Base-by-base conservation (phyloP, 2,797 vertebrate genomes). In the Okamejei kenojei region DNA sequence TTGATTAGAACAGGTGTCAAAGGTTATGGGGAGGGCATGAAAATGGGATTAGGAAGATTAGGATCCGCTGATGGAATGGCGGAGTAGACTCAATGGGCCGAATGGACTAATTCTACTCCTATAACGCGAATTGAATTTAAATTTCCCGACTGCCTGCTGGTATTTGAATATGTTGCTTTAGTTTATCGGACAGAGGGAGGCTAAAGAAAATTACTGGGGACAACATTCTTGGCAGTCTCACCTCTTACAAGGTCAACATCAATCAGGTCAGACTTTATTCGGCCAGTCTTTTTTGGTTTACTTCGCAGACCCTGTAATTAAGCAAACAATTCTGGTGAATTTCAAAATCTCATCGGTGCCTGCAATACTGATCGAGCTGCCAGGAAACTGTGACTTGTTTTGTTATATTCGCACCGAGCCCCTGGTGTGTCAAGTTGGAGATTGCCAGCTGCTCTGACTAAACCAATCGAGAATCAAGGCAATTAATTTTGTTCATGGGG, bases 191-290 rank as follows among this genome's bases (percentile, higher is more conserved):
- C 13, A 32, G 61, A 63, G 54, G 2, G 79, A 7, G 82, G 63
- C 61, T 29, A 26, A 84, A 63, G n/a, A 26, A 86, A 11, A 11
- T 11, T 0, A 21, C 45, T 26, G 29, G 13, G 19, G 29, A 65
- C 32, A 88, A n/a, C 32, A 63, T 2, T 58, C 78, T 78, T 2
- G 15, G 61, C 54, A 38, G 26, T 94, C 96, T 95, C 93, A 96
- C 96, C 96, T 95, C 96, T 94, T 93, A 97, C 96, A 23, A 97
- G 94, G 93, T 97, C 96, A 91, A 97, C 96, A 35, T 97, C 96
- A 93, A 97, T 97, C 93, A 97, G 95, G 5, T 97, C 96, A 26
- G 96, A 95, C 93, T 97, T 97, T 84, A 97, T 96, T 93, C 95
- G 95, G 7, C 95, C 96, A 93, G 96, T 96, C 93, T 96, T 96